Evolutionary conservation across 2,888 invertebrate genomes (phyloP), one percentile per base, ranked within the genome.

Genomic region (Herminia tarsipennalis): DNA sequence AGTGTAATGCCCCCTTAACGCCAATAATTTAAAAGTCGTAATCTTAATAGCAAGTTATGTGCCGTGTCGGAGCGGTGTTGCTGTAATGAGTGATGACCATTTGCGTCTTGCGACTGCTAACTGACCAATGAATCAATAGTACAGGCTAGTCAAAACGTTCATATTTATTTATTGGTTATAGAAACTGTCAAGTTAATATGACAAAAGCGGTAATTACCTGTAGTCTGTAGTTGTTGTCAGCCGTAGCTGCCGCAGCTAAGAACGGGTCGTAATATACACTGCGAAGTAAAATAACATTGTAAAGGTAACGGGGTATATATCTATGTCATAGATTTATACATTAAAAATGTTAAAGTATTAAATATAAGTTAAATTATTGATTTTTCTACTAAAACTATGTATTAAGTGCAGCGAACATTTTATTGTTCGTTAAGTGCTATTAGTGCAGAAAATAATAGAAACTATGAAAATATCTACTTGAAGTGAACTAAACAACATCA

Each of bases 191-290:
- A 25, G 3, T 33, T 18, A 10, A 25, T 42, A 46, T n/a, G 2
- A 6, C 3, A 3, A 14, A 35, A 35, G 6, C 5, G 17, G 5
- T 47, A 35, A 48, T 94, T 93, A 97, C 97, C 96, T 97, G 97
- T 77, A 97, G 93, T 93, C 97, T 95, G 92, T 97, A 96, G 93
- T 95, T 96, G 66, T 96, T 95, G 92, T 97, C 97, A 76, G 96
- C 95, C 72, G 93, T 92, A 62, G 96, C 96, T 61, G 97, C 96
- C 68, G 97, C 96, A 66, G 97, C 97, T 93, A 98, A 93, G 94
- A 98, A 97, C 76, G 97, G 98, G 93, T 98, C 98, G 93, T 98
- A 98, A 94, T 98, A 98, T 69, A 98, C 95, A 92, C 98, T 96
- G 92, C 90, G 94, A 92, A 83, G 83, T 74, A 73, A 78, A 82